Evolutionary conservation across 1,140 invertebrate species (phyloP), one percentile per base, ranked within the genome.

Genomic region (Odontomachus brunneus): DNA sequence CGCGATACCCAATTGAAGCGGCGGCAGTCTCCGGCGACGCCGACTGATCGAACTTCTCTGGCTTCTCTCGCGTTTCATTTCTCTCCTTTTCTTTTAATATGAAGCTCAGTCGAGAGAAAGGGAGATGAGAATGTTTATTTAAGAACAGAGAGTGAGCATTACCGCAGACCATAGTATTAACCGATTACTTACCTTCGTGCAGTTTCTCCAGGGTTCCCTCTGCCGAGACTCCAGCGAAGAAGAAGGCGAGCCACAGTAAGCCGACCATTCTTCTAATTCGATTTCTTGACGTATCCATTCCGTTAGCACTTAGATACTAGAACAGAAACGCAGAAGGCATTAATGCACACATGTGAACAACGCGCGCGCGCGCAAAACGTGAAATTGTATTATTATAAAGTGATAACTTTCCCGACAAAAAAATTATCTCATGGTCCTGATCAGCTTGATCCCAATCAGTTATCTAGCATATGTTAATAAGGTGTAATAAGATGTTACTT

Each of bases 161-260:
- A 24, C 11, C 0, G 12, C 4, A 24, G 7, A 63, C 3, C 33
- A 24, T 14, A 14, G 12, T 15, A 14, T 69, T 63, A 19, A 83
- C 71, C 22, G 44, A 48, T 82, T 49, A 91, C 92, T 93, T 78
- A 93, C 93, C 93, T 94, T 94, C 93, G 85, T 94, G 93, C 24
- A 94, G 90, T 86, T 94, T 94, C 87, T 94, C 93, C 89, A 94
- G 73, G 63, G 92, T 93, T 69, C 93, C 93, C 74, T 84, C 90
- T 55, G 92, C 92, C 66, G 89, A 86, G 80, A 89, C 86, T 73
- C 83, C 90, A 63, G 88, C 87, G 53, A 92, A 69, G n/a, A 90
- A 87, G 81, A 91, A 88, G 63, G 90, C 86, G 48, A 93, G 71
- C 86, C 91, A 89, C 80, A 89, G 88, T 75, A 92, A 82, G 81